Base-by-base conservation (phyloP, 2,888 invertebrate species). In the Thera obeliscata region DNA sequence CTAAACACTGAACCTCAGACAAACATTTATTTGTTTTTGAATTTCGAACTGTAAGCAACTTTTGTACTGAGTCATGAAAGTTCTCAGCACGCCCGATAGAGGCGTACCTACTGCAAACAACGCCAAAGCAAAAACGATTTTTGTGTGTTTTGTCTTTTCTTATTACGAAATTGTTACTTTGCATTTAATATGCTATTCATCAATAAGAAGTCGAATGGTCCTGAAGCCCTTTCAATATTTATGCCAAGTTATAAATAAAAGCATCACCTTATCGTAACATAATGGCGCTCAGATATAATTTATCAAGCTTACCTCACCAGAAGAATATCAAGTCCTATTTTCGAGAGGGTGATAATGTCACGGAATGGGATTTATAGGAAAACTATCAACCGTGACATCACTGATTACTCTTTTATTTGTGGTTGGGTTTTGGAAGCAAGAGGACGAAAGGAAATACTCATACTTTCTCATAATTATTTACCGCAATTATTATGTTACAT, bases 291-390 rank as follows among this genome's bases (percentile, higher is more conserved):
- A 71, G 74, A 69, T 69, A 72, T 77, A 77, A 75, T 81, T 78
- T 78, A 78, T 81, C 81, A 79, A 74, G 79, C 80, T 81, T 79
- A 78, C 79, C 76, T 74, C 71, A 56, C 56, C 38, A 41, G 35
- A 62, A 63, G 69, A 73, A 71, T 74, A 75, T 74, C 76, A 74
- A 74, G 72, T 73, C 72, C 64, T 61, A 73, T 73, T 61, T 66
- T 62, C 66, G 62, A 61, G 61, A 60, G 43, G 56, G 70, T 71
- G 69, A 74, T 64, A 22, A 61, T 56, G 56, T 69, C 69, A 61
- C 65, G 8, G 60, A 56, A 64, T 57, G 11, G 59, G 67, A 65
- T 70, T 62, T 71, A 60, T 69, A 57, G 49, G 52, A 56, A 55
- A 68, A 68, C 62, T 64, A 56, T 7, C 35, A 38, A 43, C 33